Conservation (phyloP, 2,113 vertebrate species). For the Atherinomorus stipes region DNA sequence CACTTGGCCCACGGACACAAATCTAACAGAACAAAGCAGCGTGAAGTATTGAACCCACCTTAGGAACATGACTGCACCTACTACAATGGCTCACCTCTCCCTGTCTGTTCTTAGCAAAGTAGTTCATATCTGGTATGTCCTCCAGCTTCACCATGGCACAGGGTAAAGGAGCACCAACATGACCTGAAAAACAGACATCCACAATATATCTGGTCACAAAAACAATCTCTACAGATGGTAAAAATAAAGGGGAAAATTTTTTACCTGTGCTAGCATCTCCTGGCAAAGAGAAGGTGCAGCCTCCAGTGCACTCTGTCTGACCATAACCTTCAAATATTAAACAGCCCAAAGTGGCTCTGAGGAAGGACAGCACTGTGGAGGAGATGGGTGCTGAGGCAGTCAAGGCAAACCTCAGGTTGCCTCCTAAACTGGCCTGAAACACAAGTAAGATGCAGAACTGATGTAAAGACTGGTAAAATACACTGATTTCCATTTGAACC, state of each 20-base stretch:
- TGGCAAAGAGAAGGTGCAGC: slow-evolving; percentile 86
- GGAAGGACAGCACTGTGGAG: slow-evolving; percentile 83
- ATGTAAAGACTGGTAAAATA: not conserved
- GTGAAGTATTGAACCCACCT: not conserved
- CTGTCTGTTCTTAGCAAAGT: slow-evolving; percentile 77
- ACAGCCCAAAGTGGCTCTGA: slow-evolving; percentile 84
- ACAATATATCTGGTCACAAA: slow-evolving; percentile 10
- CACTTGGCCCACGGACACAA: slow-evolving; percentile 81
- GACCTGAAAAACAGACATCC: slow-evolving; percentile 69
- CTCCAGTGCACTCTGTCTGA: slow-evolving; percentile 86
- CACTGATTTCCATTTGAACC: slow-evolving; percentile 36
- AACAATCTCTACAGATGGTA: not conserved
- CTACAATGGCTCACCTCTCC: slow-evolving; percentile 78
- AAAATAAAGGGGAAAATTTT: not conserved
- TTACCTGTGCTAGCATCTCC: slow-evolving; percentile 84
- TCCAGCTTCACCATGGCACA: slow-evolving; percentile 82
- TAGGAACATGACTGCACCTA: not conserved
- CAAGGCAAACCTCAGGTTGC: slow-evolving; percentile 83
- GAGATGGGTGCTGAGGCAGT: slow-evolving; percentile 85
- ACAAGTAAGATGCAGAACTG: not conserved
- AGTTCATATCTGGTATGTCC: slow-evolving; percentile 86
- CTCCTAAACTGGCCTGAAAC: slow-evolving; percentile 80
- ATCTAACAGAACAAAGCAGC: slow-evolving; percentile 65
- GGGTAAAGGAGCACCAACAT: slow-evolving; percentile 84
- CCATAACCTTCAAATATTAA: slow-evolving; percentile 86